These are phyloP conservation scores for Leucophenga maculata DNA, from an alignment of 2,888 invertebrate species.

Conservation along the genomic window DNA sequence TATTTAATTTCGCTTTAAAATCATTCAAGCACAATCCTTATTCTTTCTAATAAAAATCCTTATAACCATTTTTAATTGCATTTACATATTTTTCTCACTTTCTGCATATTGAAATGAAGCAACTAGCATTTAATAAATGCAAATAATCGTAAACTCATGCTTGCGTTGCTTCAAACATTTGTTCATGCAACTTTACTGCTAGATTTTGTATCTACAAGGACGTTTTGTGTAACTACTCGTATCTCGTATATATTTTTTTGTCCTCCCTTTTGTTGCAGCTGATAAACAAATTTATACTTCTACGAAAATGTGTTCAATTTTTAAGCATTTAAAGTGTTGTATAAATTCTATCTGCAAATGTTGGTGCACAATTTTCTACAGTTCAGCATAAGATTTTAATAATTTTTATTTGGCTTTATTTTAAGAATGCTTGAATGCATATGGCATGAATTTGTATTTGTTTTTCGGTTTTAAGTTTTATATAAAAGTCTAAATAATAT, in stretches of 20 bases:
- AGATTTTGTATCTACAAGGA: too few species aligned
- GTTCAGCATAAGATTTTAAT: background rate
- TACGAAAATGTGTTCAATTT: background rate
- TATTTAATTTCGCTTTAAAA: too few species aligned
- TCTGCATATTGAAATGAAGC: background rate
- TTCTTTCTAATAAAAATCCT: background rate
- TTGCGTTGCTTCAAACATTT: too few species aligned
- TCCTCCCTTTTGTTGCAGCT: slow-evolving; percentile 8
- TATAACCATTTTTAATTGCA: slow-evolving; percentile 8
- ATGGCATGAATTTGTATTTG: too few species aligned
- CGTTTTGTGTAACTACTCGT: too few species aligned
- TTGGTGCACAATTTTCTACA: too few species aligned
- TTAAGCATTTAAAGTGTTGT: background rate
- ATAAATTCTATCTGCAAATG: background rate
- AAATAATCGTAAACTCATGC: background rate
- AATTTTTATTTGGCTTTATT: background rate
- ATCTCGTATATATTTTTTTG: too few species aligned
- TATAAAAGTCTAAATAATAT: too few species aligned
- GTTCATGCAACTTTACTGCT: too few species aligned
- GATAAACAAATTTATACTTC: slow-evolving; percentile 8
- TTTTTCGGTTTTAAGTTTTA: too few species aligned
- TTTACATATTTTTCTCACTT: slow-evolving; percentile 3
- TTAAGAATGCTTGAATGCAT: background rate
- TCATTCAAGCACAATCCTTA: too few species aligned
- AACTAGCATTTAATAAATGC: slow-evolving; percentile 11